Evolutionary conservation across 2,113 vertebrate species (phyloP), one percentile per base, ranked within the genome.

Genomic region (Lanius ludovicianus): DNA sequence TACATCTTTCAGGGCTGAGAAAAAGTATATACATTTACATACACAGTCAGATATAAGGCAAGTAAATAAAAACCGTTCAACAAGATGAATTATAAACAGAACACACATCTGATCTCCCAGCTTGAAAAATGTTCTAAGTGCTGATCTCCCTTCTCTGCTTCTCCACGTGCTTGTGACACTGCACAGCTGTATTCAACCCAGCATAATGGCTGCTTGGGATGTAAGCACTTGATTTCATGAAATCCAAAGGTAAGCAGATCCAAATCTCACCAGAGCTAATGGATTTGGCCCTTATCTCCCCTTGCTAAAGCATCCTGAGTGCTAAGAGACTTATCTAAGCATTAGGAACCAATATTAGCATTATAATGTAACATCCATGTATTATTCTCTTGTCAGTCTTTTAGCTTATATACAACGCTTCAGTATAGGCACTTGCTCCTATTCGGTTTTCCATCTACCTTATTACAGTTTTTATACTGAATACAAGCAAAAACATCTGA

Each of bases 181-280:
- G 56, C 87, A n/a, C 53, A 70, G 84, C 70, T 49, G 37, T 6
- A 57, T 62, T 59, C 22, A 78, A 33, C 81, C 50, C 94, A 59
- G 77, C 4, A 7, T 84, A 60, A 7, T 1, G 8, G 56, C 87
- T 85, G 56, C 81, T 92, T 18, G 3, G 89, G 81, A 89, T 76
- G 65, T 69, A 69, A 87, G 78, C 1, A 4, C 46, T 67, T 21
- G 33, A 75, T 87, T 91, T 76, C 63, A 31, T 20, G 46, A 93
- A 96, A 95, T 87, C 87, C 90, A 50, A 91, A 96, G 82, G 94
- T 88, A 95, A 96, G 82, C 67, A 88, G 94, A 97, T 94, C 93
- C 89, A 94, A 93, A 95, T 95, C 96, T 89, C 84, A 79, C 44
- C 87, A 87, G 64, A 90, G 63, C 78, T 93, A 96, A 96, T 88